Percentiles rank a stretch among this genome's conserved stretches.
Evolutionary conservation across 1,140 invertebrate genomes (phyloP).

Genomic region (Lepidostoma basale): DNA sequence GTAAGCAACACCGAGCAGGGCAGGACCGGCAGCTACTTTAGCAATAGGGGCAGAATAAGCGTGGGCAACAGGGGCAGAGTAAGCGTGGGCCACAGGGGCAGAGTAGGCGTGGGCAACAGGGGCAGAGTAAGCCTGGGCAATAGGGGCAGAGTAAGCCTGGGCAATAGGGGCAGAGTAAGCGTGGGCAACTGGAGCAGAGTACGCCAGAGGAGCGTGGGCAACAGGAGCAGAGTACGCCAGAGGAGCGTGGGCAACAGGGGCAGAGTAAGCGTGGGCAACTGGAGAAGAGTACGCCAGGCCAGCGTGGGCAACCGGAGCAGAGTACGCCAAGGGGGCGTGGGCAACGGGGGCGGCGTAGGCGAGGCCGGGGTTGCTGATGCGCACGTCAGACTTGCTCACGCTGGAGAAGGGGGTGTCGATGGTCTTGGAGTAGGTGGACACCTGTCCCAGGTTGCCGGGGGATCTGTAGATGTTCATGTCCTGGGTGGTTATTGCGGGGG

Average conservation of each 20-base stretch:
- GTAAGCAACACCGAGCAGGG: slow-evolving; percentile 63
- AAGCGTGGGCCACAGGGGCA: slow-evolving; percentile 46
- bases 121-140: slow-evolving; percentile 48
- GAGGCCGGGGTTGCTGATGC: slow-evolving; percentile 67
- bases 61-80: slow-evolving; percentile 49
- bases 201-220: slow-evolving; percentile 42
- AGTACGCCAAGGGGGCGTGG: slow-evolving; percentile 26
- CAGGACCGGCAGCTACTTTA: slow-evolving; percentile 54
- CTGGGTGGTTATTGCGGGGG: slow-evolving; percentile 65
- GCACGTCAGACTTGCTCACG: slow-evolving; percentile 67
- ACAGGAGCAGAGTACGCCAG: slow-evolving; percentile 48
- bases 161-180: slow-evolving; percentile 37
- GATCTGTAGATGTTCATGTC: slow-evolving; percentile 67
- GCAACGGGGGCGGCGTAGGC: slow-evolving; percentile 47
- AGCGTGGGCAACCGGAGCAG: slow-evolving; percentile 46
- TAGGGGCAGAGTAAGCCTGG: slow-evolving; percentile 37
- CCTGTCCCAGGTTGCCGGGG: slow-evolving; percentile 66
- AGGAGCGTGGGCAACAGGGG: slow-evolving; percentile 54
- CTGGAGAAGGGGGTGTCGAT: slow-evolving; percentile 73
- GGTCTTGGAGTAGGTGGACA: slow-evolving; percentile 68
- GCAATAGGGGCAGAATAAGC: slow-evolving; percentile 54
- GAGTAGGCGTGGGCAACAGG: slow-evolving; percentile 51
- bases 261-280: slow-evolving; percentile 43
- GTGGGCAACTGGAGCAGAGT: slow-evolving; percentile 42
- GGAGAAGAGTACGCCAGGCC: slow-evolving; percentile 52